These are phyloP conservation scores for Harpagus bidentatus DNA, from an alignment of 2,113 vertebrate species.

Conservation along the genomic window DNA sequence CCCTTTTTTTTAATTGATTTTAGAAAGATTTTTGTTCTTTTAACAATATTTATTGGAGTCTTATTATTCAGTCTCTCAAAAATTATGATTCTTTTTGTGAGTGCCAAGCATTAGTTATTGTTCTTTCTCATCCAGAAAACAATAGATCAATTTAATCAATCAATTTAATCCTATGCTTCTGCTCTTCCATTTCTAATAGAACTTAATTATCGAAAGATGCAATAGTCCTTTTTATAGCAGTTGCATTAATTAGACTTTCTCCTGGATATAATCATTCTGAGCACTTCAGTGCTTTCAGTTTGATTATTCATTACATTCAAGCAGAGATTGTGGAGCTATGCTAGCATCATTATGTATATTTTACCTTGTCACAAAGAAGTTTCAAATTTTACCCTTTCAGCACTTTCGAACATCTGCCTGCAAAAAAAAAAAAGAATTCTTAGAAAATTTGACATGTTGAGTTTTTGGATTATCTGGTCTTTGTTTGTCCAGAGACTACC, in stretches of 20 bases:
- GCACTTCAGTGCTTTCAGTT: not conserved
- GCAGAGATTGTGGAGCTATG: not conserved
- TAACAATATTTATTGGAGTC: not conserved
- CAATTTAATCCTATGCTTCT: not conserved
- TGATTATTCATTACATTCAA: not conserved
- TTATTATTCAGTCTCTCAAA: not conserved
- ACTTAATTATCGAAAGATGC: not conserved
- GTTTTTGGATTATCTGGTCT: not conserved
- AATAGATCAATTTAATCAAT: conserved; percentile 3
- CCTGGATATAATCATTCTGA: not conserved
- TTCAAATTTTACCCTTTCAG: not conserved
- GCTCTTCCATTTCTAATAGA: not conserved
- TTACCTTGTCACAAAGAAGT: not conserved
- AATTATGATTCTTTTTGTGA: not conserved
- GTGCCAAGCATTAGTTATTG: not conserved
- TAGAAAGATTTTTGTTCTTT: not conserved
- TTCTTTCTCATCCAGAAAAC: not conserved
- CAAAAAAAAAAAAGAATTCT: not conserved
- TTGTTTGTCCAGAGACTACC: not conserved
- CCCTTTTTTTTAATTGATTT: not conserved
- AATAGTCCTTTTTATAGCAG: not conserved
- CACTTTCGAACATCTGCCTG: not conserved
- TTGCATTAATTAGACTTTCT: conserved; percentile 11
- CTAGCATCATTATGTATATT: not conserved
- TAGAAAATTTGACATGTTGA: not conserved